These are phyloP conservation scores for Oasisia sp. DNA, from an alignment of 2,888 invertebrate genomes.

Conservation along the genomic window DNA sequence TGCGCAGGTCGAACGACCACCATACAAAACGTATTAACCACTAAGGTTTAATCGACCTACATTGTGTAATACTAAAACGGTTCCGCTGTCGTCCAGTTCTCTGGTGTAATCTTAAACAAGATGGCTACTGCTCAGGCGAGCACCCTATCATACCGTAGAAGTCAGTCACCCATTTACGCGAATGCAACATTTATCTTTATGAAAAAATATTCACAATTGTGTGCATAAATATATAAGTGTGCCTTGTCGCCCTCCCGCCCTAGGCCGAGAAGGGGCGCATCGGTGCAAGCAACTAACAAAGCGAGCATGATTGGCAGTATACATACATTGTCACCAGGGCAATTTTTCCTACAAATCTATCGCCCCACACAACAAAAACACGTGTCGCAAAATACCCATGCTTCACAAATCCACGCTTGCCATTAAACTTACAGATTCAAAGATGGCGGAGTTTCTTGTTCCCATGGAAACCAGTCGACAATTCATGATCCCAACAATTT, in stretches of 20 bases:
- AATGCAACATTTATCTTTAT: not conserved
- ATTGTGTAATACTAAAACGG: not conserved
- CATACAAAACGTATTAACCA: not conserved
- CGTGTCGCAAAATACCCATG: not conserved
- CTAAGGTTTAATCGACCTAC: not conserved
- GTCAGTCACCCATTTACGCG: not conserved
- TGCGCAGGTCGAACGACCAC: not conserved
- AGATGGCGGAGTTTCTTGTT: not conserved
- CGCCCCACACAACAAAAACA: not conserved
- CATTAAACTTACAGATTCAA: not conserved
- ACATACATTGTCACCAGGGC: not conserved
- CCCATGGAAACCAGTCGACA: not conserved
- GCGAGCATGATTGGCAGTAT: not conserved
- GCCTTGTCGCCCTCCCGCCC: not conserved
- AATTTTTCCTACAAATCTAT: conserved; percentile 14
- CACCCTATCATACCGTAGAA: not conserved
- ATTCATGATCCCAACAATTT: conserved; percentile 6
- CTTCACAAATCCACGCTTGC: conserved; percentile 6
- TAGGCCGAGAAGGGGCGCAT: not conserved
- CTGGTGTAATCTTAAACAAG: not conserved
- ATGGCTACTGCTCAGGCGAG: not conserved
- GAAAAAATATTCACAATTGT: not conserved
- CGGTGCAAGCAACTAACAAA: not conserved
- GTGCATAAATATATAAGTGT: conserved; percentile 13
- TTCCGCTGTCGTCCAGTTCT: not conserved